Conservation (phyloP, 2,113 vertebrate genomes). For the Lampris megalopsis region DNA sequence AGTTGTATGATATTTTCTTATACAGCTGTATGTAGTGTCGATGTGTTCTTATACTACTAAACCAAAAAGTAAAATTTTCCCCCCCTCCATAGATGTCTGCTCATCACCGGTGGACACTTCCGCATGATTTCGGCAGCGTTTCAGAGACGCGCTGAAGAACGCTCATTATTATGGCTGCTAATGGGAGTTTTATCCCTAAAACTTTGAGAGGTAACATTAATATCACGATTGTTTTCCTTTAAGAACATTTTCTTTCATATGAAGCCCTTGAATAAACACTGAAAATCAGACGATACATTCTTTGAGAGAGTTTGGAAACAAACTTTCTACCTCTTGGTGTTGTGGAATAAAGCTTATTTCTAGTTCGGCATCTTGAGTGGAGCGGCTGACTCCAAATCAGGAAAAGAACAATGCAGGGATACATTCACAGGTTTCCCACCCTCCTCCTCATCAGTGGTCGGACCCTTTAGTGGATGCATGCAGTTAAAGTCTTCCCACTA, state of each 20-base stretch:
- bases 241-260: neutral
- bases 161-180: too few relatives aligned
- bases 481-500: constrained; percentile 42
- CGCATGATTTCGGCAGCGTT: too few relatives aligned
- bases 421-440: constrained; percentile 83
- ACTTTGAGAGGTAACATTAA: too few relatives aligned
- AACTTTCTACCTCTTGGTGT: neutral
- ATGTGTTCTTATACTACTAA: too few relatives aligned
- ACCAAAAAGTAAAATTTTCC: too few relatives aligned
- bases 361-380: constrained; percentile 39
- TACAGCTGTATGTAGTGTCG: too few relatives aligned
- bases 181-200: too few relatives aligned
- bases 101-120: too few relatives aligned
- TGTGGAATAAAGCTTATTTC: constrained; percentile 16
- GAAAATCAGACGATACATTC: constrained; percentile 11
- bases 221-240: too few relatives aligned
- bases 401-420: constrained; percentile 72
- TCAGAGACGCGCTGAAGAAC: too few relatives aligned
- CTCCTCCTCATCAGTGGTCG: constrained; percentile 71
- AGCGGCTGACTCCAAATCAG: constrained; percentile 51
- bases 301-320: neutral
- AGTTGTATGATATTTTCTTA: too few relatives aligned
- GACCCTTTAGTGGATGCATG: constrained; percentile 67
- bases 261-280: constrained; percentile 39
- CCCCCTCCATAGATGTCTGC: too few relatives aligned